phyloP scores from a whole-genome alignment of 2,113 vertebrate genomes.

The Peromyscus leucopus region DNA sequence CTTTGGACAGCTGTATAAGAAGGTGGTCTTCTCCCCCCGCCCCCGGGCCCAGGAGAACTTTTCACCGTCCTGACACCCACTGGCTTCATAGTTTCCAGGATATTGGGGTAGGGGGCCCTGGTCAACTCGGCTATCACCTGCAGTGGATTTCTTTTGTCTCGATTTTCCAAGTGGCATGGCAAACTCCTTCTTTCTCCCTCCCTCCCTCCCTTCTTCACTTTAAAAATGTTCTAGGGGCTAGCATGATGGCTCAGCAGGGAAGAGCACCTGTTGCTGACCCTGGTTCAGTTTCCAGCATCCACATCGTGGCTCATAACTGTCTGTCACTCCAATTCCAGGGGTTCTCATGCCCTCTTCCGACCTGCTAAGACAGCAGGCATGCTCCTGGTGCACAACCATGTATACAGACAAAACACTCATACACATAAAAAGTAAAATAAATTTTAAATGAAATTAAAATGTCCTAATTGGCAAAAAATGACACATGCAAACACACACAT shows the following conservation, averaged over 20 bases:
- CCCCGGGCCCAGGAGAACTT: not conserved
- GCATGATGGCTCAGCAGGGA: not conserved
- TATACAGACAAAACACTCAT: not conserved
- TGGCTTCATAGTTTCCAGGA: not conserved
- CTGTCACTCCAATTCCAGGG: not conserved
- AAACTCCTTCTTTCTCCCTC: not conserved
- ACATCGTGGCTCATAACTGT: not conserved
- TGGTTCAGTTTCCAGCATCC: not conserved
- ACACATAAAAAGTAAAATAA: not conserved
- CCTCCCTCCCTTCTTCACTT: not conserved
- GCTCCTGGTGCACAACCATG: not conserved
- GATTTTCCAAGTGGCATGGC: not conserved
- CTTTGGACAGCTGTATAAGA: not conserved
- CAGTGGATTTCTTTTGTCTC: not conserved
- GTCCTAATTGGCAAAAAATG: not conserved
- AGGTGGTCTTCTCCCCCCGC: not conserved
- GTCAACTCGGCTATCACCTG: not conserved
- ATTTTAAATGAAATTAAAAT: not conserved
- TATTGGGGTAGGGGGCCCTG: not conserved
- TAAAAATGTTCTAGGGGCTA: not conserved
- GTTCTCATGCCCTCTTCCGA: no score
- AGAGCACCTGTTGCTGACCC: not conserved
- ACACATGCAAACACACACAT: not conserved
- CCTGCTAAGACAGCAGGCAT: not conserved
- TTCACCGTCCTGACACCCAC: not conserved